A percentile compares a stretch with the other conserved stretches of the same genome.
Conservation (phyloP, 1,140 invertebrate species). For the Aphaenogaster floridana region DNA sequence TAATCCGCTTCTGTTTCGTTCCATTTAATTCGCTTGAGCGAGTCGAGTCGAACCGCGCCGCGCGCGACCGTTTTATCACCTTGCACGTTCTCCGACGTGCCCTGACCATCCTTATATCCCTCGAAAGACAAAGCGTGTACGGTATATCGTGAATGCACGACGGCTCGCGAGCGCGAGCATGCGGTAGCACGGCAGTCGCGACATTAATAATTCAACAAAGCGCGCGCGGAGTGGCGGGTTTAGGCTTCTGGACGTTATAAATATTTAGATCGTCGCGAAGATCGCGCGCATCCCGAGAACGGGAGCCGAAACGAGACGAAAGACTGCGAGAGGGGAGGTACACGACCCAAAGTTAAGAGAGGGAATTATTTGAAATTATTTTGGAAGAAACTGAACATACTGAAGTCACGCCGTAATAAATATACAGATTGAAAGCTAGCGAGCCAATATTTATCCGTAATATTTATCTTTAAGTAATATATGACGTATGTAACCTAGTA, state of each 20-base stretch:
- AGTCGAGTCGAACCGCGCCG: conserved; percentile 28
- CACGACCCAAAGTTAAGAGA: conserved; percentile 7
- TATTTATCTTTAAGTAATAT: background rate
- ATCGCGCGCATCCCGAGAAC: conserved; percentile 39
- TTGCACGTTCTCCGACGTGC: conserved; percentile 55
- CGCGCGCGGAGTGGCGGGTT: conserved; percentile 54
- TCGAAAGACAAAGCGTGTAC: conserved; percentile 71
- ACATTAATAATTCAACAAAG: conserved; percentile 75
- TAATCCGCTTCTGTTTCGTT: conserved; percentile 45
- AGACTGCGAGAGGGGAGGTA: background rate
- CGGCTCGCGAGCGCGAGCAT: conserved; percentile 61
- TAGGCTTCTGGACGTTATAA: conserved; percentile 75
- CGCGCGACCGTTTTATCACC: conserved; percentile 65
- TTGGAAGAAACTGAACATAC: background rate
- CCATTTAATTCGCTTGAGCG: conserved; percentile 67
- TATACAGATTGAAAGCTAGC: background rate
- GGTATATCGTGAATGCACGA: conserved; percentile 71
- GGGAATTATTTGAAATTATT: conserved; percentile 38
- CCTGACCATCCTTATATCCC: conserved; percentile 72
- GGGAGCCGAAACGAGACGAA: conserved; percentile 33
- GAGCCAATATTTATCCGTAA: background rate
- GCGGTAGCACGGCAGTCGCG: conserved; percentile 65
- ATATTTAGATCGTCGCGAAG: conserved; percentile 74
- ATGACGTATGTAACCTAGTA: background rate
- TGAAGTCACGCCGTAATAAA: background rate